Evolutionary conservation across 2,888 invertebrate genomes (phyloP).

Genomic region (Lordiphosa andalusiaca): DNA sequence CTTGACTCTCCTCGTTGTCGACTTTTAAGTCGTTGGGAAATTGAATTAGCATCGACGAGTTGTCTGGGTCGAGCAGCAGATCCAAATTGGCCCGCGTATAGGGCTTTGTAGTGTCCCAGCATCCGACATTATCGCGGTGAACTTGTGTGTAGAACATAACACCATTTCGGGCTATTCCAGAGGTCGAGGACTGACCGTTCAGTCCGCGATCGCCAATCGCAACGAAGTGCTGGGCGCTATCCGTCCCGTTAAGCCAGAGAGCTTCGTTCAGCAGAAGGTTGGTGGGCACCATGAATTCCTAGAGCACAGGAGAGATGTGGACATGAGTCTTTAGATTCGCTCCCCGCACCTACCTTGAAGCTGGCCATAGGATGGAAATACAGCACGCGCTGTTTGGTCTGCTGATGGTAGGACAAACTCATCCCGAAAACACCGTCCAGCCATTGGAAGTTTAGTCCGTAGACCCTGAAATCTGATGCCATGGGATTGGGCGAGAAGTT

Average conservation of each 20-base stretch:
- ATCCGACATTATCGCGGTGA: slow-evolving; percentile 87
- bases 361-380: slow-evolving; percentile 92
- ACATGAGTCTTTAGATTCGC: background rate
- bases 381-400: slow-evolving; percentile 83
- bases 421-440: too few relatives aligned
- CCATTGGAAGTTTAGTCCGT: slow-evolving; percentile 83
- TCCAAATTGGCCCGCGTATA: slow-evolving; percentile 84
- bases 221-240: slow-evolving; percentile 72
- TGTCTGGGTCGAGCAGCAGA: slow-evolving; percentile 28
- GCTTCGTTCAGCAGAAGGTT: slow-evolving; percentile 84
- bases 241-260: slow-evolving; percentile 77
- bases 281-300: slow-evolving; percentile 87
- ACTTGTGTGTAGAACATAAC: slow-evolving; percentile 91
- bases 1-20: slow-evolving; percentile 85
- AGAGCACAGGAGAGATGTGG: slow-evolving; percentile 2
- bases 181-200: slow-evolving; percentile 87
- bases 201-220: slow-evolving; percentile 82
- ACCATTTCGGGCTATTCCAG: slow-evolving; percentile 85
- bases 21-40: slow-evolving; percentile 92
- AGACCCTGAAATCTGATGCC: slow-evolving; percentile 87
- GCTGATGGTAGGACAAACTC: too few relatives aligned
- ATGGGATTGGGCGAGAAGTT: slow-evolving; percentile 78
- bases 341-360: slow-evolving; percentile 81
- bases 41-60: slow-evolving; percentile 82
- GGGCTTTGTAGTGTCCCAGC: slow-evolving; percentile 89